These are phyloP conservation scores for Uromys caudimaculatus DNA, from an alignment of 2,797 vertebrate genomes.

Conservation along the genomic window DNA sequence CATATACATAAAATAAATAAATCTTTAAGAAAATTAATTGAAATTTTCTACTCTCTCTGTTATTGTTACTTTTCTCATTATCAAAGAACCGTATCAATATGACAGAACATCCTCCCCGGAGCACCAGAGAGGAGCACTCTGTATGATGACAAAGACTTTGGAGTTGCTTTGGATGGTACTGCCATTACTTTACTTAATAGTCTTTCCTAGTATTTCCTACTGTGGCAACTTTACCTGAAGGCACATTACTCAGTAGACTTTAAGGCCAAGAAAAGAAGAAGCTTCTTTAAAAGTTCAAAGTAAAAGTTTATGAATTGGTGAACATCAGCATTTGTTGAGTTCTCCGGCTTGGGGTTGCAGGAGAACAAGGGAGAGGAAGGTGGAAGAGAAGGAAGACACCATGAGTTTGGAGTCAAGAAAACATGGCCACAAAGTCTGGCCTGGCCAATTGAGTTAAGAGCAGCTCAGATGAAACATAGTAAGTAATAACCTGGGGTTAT, in stretches of 20 bases:
- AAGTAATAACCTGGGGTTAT: too few relatives aligned
- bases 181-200: not conserved
- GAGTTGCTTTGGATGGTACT: not conserved
- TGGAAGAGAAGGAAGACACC: too few relatives aligned
- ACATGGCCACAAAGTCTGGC: too few relatives aligned
- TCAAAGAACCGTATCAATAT: not conserved
- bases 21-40: not conserved
- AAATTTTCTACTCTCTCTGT: not conserved
- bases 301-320: not conserved
- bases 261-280: conserved; percentile 19
- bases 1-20: not conserved
- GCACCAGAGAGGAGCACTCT: not conserved
- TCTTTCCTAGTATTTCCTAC: not conserved
- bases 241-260: not conserved
- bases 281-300: not conserved
- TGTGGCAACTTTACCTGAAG: not conserved
- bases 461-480: too few relatives aligned
- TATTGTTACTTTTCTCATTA: not conserved
- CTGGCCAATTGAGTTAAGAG: too few relatives aligned
- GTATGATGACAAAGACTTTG: not conserved
- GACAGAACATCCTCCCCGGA: not conserved
- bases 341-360: too few relatives aligned
- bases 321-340: not conserved
- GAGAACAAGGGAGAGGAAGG: too few relatives aligned
- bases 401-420: too few relatives aligned